Conservation (phyloP, 1,140 invertebrate species). For the Acyrthosiphon pisum region DNA sequence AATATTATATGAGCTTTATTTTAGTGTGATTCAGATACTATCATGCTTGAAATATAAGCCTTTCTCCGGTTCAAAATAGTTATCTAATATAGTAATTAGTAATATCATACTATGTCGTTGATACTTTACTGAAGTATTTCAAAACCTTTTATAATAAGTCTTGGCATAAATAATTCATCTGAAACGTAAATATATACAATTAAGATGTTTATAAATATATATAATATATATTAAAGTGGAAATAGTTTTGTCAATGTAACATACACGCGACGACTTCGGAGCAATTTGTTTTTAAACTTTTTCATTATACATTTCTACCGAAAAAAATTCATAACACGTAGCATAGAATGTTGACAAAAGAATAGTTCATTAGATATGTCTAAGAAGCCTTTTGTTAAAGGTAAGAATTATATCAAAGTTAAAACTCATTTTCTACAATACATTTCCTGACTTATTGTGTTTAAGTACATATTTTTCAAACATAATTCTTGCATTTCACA, state of each 20-base stretch:
- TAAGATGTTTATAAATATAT: background rate
- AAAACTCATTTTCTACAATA: background rate
- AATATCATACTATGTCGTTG: no score
- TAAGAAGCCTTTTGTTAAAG: background rate
- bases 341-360: background rate
- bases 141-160: background rate
- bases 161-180: background rate
- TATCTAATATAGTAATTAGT: no score
- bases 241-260: background rate
- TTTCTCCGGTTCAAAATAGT: no score
- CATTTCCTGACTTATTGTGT: background rate
- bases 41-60: no score
- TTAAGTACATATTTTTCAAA: background rate
- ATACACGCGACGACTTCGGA: background rate
- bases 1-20: background rate
- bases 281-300: background rate
- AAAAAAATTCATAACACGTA: conserved; percentile 8
- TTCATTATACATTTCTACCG: background rate
- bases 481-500: background rate
- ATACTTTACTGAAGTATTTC: background rate
- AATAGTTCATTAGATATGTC: background rate
- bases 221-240: background rate
- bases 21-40: background rate
- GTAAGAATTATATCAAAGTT: background rate
- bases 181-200: background rate